These are phyloP conservation scores for Pteria penguin DNA, from an alignment of 2,888 invertebrate species.

Conservation along the genomic window DNA sequence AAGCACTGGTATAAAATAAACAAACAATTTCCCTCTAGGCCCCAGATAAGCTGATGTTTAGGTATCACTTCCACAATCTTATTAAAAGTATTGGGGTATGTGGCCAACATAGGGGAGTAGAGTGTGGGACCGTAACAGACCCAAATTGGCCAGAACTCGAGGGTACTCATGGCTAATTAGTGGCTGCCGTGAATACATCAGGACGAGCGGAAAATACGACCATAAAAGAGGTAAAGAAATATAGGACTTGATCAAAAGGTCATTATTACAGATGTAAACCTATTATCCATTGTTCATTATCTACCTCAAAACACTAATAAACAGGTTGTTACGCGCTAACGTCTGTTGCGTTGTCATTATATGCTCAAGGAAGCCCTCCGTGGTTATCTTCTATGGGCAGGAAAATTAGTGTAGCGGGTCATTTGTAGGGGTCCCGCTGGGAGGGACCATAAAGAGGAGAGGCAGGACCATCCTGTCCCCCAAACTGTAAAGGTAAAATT, in stretches of 20 bases:
- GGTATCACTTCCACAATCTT: conserved; percentile 16
- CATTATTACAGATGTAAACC: conserved; percentile 21
- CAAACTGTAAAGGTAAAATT: too few relatives aligned
- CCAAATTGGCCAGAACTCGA: conserved; percentile 13
- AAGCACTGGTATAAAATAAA: too few relatives aligned
- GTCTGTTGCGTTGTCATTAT: conserved; percentile 10
- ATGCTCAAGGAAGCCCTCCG: neutral
- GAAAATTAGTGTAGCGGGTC: neutral
- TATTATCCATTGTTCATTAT: conserved; percentile 15
- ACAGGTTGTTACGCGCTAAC: conserved; percentile 9
- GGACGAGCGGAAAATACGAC: conserved; percentile 11
- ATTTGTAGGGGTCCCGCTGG: neutral
- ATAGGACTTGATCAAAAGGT: conserved; percentile 5
- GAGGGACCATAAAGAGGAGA: neutral
- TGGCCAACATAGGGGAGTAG: too few relatives aligned
- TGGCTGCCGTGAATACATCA: conserved; percentile 24
- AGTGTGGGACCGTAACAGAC: conserved; percentile 5
- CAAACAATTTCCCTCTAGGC: too few relatives aligned
- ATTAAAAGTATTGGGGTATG: too few relatives aligned
- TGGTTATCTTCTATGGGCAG: neutral
- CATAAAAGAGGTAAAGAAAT: conserved; percentile 20
- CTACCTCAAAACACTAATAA: neutral
- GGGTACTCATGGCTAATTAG: conserved; percentile 9
- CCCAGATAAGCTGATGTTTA: conserved; percentile 2
- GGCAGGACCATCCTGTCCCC: neutral